Conservation (phyloP, 2,888 invertebrate species). For the Protophormia terraenovae region DNA sequence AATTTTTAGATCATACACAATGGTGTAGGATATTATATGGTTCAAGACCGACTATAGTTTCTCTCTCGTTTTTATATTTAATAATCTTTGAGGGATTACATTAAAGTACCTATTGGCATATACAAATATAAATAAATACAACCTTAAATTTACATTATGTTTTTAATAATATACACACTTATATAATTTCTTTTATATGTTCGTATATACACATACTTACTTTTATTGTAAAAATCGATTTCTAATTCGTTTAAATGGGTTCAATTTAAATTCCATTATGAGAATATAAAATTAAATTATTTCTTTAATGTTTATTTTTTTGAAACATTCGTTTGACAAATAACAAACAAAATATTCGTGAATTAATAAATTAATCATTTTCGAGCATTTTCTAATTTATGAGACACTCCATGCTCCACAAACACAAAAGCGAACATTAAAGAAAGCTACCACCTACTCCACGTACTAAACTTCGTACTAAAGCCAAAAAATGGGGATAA, state of each 20-base stretch:
- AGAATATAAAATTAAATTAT: background rate
- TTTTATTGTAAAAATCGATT: background rate
- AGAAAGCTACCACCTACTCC: conserved; percentile 41
- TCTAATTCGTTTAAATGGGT: background rate
- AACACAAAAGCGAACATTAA: conserved; percentile 16
- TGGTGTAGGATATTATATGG: too few species aligned
- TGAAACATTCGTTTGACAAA: conserved; percentile 29
- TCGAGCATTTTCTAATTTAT: conserved; percentile 46
- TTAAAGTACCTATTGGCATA: too few species aligned
- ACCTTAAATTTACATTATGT: too few species aligned
- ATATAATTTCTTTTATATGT: too few species aligned
- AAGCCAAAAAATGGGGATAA: conserved; percentile 60
- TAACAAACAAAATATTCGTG: conserved; percentile 32
- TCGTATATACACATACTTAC: background rate
- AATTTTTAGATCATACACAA: too few species aligned
- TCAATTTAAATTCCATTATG: background rate
- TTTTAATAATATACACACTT: too few species aligned
- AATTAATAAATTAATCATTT: conserved; percentile 58
- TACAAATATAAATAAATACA: too few species aligned
- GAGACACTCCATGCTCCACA: conserved; percentile 19
- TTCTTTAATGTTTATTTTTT: background rate
- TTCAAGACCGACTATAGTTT: too few species aligned
- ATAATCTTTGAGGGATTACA: too few species aligned
- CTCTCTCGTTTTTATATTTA: too few species aligned
- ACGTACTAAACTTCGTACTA: background rate